phyloP scores from a whole-genome alignment of 2,888 invertebrate genomes.

The Morpho deidamia region DNA sequence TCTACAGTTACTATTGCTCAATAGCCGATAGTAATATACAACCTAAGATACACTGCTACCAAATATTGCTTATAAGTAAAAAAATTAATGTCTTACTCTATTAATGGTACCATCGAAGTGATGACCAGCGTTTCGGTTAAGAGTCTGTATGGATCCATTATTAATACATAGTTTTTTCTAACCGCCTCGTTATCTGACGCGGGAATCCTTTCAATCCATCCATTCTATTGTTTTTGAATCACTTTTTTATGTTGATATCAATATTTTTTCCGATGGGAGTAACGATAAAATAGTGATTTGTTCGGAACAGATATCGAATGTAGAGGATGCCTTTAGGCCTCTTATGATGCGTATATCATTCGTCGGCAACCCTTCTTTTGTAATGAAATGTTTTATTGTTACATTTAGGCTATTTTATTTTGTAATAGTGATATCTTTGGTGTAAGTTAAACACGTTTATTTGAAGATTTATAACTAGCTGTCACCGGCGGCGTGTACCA shows the following conservation, averaged over 20 bases:
- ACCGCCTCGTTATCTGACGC: slow-evolving; percentile 61
- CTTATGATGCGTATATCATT: slow-evolving; percentile 67
- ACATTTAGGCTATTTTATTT: slow-evolving; percentile 39
- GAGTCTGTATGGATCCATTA: slow-evolving; percentile 63
- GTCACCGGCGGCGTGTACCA: too few relatives aligned
- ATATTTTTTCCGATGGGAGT: slow-evolving; percentile 73
- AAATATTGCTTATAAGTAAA: not conserved
- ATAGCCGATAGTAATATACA: too few relatives aligned
- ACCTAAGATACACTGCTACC: not conserved
- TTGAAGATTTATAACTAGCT: not conserved
- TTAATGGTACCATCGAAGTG: slow-evolving; percentile 25
- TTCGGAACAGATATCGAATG: slow-evolving; percentile 65
- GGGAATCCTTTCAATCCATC: slow-evolving; percentile 74
- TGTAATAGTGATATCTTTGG: slow-evolving; percentile 9
- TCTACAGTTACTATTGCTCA: too few relatives aligned
- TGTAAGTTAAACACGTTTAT: slow-evolving; percentile 16
- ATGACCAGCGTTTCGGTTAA: slow-evolving; percentile 47
- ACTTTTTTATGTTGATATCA: slow-evolving; percentile 74
- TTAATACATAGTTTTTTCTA: slow-evolving; percentile 68
- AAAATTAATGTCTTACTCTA: slow-evolving; percentile 1
- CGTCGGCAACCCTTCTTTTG: slow-evolving; percentile 66
- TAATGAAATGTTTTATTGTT: slow-evolving; percentile 69
- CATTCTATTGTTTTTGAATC: slow-evolving; percentile 74
- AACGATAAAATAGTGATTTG: slow-evolving; percentile 75
- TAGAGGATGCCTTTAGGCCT: slow-evolving; percentile 56